phyloP scores from a whole-genome alignment of 1,140 invertebrate species.

The Bombus waltoni region DNA sequence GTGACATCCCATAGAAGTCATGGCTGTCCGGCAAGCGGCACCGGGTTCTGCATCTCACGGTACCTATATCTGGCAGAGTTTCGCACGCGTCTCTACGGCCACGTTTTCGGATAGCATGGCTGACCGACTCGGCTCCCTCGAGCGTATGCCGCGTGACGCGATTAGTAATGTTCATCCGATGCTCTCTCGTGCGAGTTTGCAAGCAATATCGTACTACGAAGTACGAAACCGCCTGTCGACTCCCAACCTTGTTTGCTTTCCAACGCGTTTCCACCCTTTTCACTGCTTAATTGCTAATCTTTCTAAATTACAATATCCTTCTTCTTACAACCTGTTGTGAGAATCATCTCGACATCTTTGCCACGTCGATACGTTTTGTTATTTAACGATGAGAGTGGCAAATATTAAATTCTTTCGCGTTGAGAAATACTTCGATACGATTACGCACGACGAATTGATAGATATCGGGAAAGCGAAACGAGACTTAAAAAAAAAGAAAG shows the following conservation, averaged over 20 bases:
- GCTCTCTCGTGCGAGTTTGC: background rate
- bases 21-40: constrained; percentile 36
- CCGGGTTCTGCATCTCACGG: background rate
- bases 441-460: background rate
- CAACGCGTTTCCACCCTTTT: background rate
- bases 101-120: constrained; percentile 36
- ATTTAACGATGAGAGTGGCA: background rate
- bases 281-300: background rate
- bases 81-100: background rate
- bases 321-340: no score
- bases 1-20: constrained; percentile 72
- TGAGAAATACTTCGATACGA: background rate
- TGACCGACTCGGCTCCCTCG: constrained; percentile 27
- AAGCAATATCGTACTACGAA: constrained; percentile 11
- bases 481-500: background rate
- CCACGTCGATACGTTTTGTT: background rate
- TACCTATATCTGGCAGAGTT: background rate
- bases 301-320: background rate
- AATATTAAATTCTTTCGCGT: background rate
- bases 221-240: background rate
- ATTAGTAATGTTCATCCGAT: constrained; percentile 34
- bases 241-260: background rate
- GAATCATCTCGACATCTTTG: no score
- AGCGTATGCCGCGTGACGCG: constrained; percentile 33
- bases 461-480: background rate